Evolutionary conservation across 2,888 invertebrate species (phyloP).

Genomic region (Strigamia transsilvanica): DNA sequence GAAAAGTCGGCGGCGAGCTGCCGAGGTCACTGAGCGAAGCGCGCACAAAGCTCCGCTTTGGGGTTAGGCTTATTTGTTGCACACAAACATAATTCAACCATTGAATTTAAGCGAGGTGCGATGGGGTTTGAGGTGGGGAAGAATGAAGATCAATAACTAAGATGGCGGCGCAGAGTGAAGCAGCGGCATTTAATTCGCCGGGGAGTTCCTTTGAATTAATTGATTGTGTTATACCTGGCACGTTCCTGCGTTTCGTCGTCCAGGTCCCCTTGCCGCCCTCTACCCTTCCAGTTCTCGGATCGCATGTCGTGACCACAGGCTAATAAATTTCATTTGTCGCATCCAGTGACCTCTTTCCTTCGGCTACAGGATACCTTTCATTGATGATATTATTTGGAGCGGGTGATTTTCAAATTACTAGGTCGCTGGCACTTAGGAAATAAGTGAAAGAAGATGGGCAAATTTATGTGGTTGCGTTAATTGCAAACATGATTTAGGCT

Average conservation of each 20-base stretch:
- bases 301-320: conserved; percentile 47
- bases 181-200: conserved; percentile 41
- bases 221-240: conserved; percentile 47
- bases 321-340: conserved; percentile 49
- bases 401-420: conserved; percentile 15
- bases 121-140: conserved; percentile 31
- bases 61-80: conserved; percentile 39
- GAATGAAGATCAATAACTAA: conserved; percentile 49
- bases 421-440: background rate
- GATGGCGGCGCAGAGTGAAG: conserved; percentile 28
- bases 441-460: too few species aligned
- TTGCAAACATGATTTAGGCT: too few species aligned
- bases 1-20: background rate
- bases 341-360: conserved; percentile 20
- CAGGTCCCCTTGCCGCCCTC: conserved; percentile 22
- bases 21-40: background rate
- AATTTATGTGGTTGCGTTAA: too few species aligned
- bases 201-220: conserved; percentile 49
- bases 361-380: conserved; percentile 11
- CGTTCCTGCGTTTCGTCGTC: conserved; percentile 38
- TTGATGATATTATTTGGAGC: conserved; percentile 8
- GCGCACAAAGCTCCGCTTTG: conserved; percentile 11
- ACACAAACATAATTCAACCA: conserved; percentile 39
- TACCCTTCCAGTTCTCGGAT: conserved; percentile 34
- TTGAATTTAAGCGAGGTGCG: conserved; percentile 38